phyloP scores from a whole-genome alignment of 1,140 invertebrate genomes.

The Chionoecetes opilio region DNA sequence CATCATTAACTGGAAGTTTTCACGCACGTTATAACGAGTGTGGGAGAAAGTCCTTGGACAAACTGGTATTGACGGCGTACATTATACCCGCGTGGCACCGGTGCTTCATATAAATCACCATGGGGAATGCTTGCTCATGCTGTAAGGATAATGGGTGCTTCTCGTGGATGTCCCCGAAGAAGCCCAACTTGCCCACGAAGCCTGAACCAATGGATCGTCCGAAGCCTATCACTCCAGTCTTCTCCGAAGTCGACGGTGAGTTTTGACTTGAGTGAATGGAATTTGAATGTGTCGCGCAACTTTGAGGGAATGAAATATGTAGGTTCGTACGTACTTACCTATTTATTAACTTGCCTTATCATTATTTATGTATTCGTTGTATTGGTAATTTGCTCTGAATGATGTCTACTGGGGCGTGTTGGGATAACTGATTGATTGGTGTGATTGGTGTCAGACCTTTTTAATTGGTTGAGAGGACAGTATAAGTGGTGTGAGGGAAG shows the following conservation, averaged over 20 bases:
- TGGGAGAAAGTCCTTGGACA: background rate
- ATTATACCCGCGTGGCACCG: background rate
- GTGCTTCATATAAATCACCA: background rate
- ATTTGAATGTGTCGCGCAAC: too few relatives aligned
- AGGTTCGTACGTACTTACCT: too few relatives aligned
- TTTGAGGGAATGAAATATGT: too few relatives aligned
- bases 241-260: constrained; percentile 57
- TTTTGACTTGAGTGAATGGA: background rate
- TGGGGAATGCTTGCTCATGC: constrained; percentile 57
- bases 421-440: background rate
- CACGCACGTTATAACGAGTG: background rate
- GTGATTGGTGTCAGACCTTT: background rate
- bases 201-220: constrained; percentile 43
- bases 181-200: constrained; percentile 56
- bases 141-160: constrained; percentile 57
- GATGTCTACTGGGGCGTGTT: background rate
- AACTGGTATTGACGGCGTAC: background rate
- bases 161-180: constrained; percentile 53
- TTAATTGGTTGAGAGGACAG: background rate
- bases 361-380: too few relatives aligned
- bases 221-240: constrained; percentile 58
- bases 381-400: too few relatives aligned
- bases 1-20: background rate
- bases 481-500: background rate
- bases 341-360: too few relatives aligned